Base-by-base conservation (phyloP, 2,797 vertebrate species). In the Valencia hispanica region DNA sequence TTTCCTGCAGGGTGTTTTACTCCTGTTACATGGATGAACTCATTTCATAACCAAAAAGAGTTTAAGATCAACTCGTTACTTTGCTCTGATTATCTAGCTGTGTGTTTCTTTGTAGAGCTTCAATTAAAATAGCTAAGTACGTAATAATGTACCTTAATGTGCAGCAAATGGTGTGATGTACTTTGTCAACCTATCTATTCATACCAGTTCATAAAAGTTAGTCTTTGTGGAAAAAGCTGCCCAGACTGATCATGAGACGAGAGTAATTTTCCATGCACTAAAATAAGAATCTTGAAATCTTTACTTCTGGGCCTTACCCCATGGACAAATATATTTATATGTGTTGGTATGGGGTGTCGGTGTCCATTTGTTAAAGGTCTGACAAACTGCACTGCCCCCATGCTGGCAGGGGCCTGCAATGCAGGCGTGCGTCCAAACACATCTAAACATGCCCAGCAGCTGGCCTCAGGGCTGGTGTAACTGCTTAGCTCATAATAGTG, bases 401-500 rank as follows among this genome's bases (percentile, higher is more conserved):
- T 82, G 79, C 87, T 88, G 89, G 87, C 83, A 89, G 78, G 74
- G 74, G 75, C 50, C 17, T 59, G 84, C 83, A 84, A 91, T 81
- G 86, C 86, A 90, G 89, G 89, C 90, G 4, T 50, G 47, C 47
- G 53, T 86, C 85, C 86, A 91, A 89, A 86, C 91, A 84, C 82
- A 87, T 87, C 84, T 81, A 80, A 81, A 83, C 88, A 87, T 79
- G 85, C 79, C 86, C 82, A 74, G 87, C 92, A 92, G 89, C 88
- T 86, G 86, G 85, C 89, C 90, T 79, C 77, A 15, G 87, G 86
- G 86, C 79, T 79, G 20, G 73, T 77, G 89, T 72, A 80, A 83
- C 87, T 77, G 87, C 87, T 92, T 85, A 84, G 86, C 87, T 85
- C 79, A 83, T 90, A 91, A 91, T 83, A 90, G 86, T 73, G 79